Evolutionary conservation across 2,797 vertebrate genomes (phyloP).

Genomic region (Malurus leucopterus): DNA sequence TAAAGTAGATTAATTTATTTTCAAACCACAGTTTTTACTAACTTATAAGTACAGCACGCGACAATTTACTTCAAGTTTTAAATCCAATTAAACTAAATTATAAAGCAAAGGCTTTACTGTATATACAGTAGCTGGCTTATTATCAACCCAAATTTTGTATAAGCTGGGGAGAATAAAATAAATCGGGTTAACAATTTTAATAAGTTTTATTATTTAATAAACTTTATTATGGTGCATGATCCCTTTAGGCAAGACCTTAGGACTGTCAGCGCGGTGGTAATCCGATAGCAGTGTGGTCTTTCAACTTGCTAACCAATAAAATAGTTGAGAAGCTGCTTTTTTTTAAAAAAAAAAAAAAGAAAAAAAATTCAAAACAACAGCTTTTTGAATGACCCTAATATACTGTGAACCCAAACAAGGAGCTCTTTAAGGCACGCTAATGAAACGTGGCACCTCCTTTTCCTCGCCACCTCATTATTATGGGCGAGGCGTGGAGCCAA

Average conservation of each 20-base stretch:
- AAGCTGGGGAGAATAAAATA: conserved; percentile 99
- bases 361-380: not conserved
- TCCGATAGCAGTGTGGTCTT: conserved; percentile 86
- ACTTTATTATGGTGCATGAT: conserved; percentile 99
- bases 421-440: conserved; percentile 51
- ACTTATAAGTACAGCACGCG: conserved; percentile 98
- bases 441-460: conserved; percentile 62
- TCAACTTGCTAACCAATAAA: conserved; percentile 68
- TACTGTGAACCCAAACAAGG: conserved; percentile 67
- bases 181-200: conserved; percentile 99
- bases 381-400: conserved; percentile 71
- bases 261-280: conserved; percentile 94
- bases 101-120: conserved; percentile 98
- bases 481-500: conserved; percentile 13
- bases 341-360: not conserved
- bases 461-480: conserved; percentile 8
- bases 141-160: conserved; percentile 98
- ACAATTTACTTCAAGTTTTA: conserved; percentile 99
- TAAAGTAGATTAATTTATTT: conserved; percentile 99
- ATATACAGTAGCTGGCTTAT: conserved; percentile 98
- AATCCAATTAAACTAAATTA: conserved; percentile 99
- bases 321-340: conserved; percentile 54
- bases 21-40: conserved; percentile 97
- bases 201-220: conserved; percentile 99
- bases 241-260: conserved; percentile 98